Conservation (phyloP, 2,888 invertebrate species). For the Bimastos eiseni region DNA sequence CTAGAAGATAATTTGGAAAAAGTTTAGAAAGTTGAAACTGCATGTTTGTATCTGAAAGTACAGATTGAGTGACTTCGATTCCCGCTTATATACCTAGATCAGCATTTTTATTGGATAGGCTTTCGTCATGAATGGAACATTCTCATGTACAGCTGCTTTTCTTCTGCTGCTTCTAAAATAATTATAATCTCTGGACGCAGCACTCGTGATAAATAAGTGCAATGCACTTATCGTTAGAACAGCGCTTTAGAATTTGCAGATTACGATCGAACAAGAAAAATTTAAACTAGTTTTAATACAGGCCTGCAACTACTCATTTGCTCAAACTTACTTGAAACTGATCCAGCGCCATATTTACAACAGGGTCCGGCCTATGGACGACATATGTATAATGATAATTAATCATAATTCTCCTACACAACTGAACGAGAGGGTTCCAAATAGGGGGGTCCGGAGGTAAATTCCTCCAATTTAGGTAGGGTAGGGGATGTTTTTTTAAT, state of each 20-base stretch:
- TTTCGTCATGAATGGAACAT: neutral
- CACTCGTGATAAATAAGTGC: too few relatives aligned
- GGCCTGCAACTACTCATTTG: neutral
- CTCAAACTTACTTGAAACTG: neutral
- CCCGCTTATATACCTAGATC: neutral
- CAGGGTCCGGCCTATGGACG: too few relatives aligned
- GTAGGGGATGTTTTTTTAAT: too few relatives aligned
- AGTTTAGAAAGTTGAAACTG: neutral
- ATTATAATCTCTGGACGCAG: neutral
- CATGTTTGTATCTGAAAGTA: neutral
- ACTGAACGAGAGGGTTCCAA: too few relatives aligned
- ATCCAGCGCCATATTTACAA: too few relatives aligned
- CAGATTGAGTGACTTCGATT: neutral
- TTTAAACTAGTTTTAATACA: neutral
- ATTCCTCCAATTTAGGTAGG: too few relatives aligned
- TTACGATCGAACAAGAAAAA: neutral
- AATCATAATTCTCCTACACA: too few relatives aligned
- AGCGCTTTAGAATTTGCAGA: too few relatives aligned
- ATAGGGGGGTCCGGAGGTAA: too few relatives aligned
- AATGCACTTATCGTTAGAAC: too few relatives aligned
- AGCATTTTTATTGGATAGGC: neutral
- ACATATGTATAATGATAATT: too few relatives aligned
- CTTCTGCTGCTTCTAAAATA: neutral
- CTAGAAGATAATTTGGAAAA: neutral
- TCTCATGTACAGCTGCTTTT: too few relatives aligned